Percentiles rank a stretch among this genome's conserved stretches.
Evolutionary conservation across 2,888 invertebrate species (phyloP).

Genomic region (Galeruca laticollis): DNA sequence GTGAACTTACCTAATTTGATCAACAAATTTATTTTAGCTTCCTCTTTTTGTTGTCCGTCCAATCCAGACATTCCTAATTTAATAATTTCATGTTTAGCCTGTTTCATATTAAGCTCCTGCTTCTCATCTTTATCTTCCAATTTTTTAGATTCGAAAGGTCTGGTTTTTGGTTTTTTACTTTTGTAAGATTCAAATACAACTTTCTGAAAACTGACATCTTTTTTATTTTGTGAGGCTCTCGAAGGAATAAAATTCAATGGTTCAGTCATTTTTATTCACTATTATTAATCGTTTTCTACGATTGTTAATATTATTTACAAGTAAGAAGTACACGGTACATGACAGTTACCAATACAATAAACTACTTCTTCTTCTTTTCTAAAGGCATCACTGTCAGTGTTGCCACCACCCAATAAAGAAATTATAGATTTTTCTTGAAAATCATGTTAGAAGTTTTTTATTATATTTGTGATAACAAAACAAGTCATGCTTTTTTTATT

Average conservation of each 20-base stretch:
- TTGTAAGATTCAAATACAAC: slow-evolving; percentile 70
- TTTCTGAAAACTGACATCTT: slow-evolving; percentile 66
- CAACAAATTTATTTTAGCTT: slow-evolving; percentile 83
- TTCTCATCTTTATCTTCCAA: slow-evolving; percentile 25
- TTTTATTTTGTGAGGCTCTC: slow-evolving; percentile 70
- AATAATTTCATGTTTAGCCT: slow-evolving; percentile 83
- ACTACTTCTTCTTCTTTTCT: no score
- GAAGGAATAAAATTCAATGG: slow-evolving; percentile 62
- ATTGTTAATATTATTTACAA: no score
- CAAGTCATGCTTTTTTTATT: no score
- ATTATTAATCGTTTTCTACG: not conserved
- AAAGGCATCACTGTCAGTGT: no score
- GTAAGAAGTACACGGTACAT: no score
- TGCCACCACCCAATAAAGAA: no score
- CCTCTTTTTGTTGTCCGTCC: slow-evolving; percentile 76
- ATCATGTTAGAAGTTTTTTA: no score
- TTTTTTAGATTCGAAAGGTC: slow-evolving; percentile 23
- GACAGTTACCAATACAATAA: no score
- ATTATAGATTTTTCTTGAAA: no score
- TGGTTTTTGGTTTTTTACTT: slow-evolving; percentile 53
- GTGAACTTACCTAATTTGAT: slow-evolving; percentile 78
- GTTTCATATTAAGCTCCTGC: slow-evolving; percentile 78
- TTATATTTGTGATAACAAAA: no score
- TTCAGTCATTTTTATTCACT: slow-evolving; percentile 13
- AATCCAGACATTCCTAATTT: slow-evolving; percentile 88